Base-by-base conservation (phyloP, 53 echinoderm and acorn worm genomes). In the Zoroaster sp. region DNA sequence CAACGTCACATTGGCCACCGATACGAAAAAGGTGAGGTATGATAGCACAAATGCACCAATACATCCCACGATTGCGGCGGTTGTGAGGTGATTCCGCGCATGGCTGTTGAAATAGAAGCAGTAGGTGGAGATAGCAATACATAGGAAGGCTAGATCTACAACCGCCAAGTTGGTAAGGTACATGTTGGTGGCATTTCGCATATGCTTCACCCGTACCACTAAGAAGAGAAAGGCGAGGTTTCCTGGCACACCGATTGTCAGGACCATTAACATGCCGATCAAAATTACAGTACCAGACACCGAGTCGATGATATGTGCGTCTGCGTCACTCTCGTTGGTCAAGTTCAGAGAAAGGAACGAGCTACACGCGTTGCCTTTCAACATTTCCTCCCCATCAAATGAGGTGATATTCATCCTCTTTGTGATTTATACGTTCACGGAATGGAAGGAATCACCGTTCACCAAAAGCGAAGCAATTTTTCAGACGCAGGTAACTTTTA, bases 161-260 rank as follows among this genome's bases (percentile, higher is more conserved):
- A 92, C 32, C 5, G 94, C 94, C 45, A 94, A 39, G 73, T 80
- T 90, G 41, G 78, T 55, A 35, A 94, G 87, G 66, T 90, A 94
- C 2, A 89, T 23, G 35, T 94, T 94, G 21, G 94, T 94, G 67
- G 89, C 76, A 40, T 92, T 94, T 7, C 90, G 89, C 92, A 94
- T 94, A n/a, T 86, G 73, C 15, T 55, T 86, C 35, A 94, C 87
- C 31, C 92, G 89, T 23, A 69, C 87, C 1, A 94, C 92, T 1
- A 94, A 89, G 68, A 92, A 74, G 32, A 94, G 87, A 32, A 94
- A 92, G 5, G 92, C 80, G 0, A 92, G 66, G 34, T 94, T 94
- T 13, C 91, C 81, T 0, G 87, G 41, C 17, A 94, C 45, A 37
- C 94, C 94, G 0, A 94, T 28, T 0, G 90, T 87, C 36, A 94